Conservation (phyloP, 2,888 invertebrate species). For the Xylota sylvarum region DNA sequence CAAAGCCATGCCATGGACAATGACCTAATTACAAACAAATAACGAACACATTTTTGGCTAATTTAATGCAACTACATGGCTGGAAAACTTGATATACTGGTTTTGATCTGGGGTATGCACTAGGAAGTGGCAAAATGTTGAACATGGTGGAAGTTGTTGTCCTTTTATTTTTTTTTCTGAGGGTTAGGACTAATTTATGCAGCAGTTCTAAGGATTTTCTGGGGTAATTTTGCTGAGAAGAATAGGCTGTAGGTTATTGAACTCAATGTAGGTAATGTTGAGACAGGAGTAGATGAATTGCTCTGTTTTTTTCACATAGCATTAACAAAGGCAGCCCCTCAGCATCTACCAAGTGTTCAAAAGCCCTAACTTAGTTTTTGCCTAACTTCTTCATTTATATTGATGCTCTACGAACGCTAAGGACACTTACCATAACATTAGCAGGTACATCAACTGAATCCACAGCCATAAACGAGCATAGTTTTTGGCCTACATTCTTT, state of each 20-base stretch:
- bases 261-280: neutral
- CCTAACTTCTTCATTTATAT: too few relatives aligned
- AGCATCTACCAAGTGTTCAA: too few relatives aligned
- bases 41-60: conserved; percentile 26
- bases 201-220: neutral
- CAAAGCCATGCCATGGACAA: conserved; percentile 7
- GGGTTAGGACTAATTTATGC: conserved; percentile 19
- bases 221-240: neutral
- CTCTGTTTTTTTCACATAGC: too few relatives aligned
- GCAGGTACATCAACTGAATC: too few relatives aligned
- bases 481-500: too few relatives aligned
- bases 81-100: conserved; percentile 61
- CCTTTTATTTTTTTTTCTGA: neutral
- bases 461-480: too few relatives aligned
- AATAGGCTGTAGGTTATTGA: neutral
- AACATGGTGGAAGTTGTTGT: neutral
- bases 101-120: neutral
- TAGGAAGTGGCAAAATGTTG: neutral
- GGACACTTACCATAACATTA: too few relatives aligned
- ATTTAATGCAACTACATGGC: conserved; percentile 48
- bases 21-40: conserved; percentile 68
- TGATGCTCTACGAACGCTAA: too few relatives aligned
- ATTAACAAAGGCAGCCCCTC: too few relatives aligned
- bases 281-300: neutral
- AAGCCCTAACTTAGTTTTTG: too few relatives aligned